Evolutionary conservation across 92 coral and sea anemone species (phyloP).

Genomic region (Parazoanthus atlanticus): DNA sequence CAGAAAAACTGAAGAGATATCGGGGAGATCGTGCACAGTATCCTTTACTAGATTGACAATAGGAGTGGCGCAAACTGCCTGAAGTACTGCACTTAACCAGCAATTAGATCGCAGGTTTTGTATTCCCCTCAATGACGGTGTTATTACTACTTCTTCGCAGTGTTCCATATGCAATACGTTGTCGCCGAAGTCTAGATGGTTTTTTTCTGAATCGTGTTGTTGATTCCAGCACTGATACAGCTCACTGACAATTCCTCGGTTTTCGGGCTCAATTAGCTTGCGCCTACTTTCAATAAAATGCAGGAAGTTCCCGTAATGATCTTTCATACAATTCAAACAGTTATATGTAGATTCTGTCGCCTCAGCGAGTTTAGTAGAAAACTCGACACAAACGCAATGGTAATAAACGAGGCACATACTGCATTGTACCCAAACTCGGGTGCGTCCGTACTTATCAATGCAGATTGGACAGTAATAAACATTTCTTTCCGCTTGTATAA

Average conservation of each 20-base stretch:
- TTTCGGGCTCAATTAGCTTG: background rate
- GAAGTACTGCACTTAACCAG: slow-evolving; percentile 36
- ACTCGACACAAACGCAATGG: background rate
- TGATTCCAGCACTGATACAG: too few relatives aligned
- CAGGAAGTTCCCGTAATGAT: background rate
- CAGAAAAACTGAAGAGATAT: background rate
- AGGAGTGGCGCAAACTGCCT: slow-evolving; percentile 13
- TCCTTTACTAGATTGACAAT: background rate
- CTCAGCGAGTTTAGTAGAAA: background rate
- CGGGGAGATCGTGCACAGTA: background rate
- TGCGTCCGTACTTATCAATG: background rate
- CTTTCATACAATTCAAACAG: background rate
- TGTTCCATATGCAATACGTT: background rate
- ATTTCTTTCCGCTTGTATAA: too few relatives aligned
- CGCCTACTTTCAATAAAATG: background rate
- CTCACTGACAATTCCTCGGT: background rate
- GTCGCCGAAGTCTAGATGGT: background rate
- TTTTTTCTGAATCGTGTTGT: too few relatives aligned
- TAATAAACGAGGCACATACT: background rate
- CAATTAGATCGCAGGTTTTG: slow-evolving; percentile 32
- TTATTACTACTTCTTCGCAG: background rate
- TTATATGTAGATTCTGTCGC: background rate
- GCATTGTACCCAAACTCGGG: slow-evolving; percentile 2
- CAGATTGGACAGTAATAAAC: background rate
- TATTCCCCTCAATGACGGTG: slow-evolving; percentile 17